Base-by-base conservation (phyloP, 2,113 vertebrate species). In the Heterochromis multidens region DNA sequence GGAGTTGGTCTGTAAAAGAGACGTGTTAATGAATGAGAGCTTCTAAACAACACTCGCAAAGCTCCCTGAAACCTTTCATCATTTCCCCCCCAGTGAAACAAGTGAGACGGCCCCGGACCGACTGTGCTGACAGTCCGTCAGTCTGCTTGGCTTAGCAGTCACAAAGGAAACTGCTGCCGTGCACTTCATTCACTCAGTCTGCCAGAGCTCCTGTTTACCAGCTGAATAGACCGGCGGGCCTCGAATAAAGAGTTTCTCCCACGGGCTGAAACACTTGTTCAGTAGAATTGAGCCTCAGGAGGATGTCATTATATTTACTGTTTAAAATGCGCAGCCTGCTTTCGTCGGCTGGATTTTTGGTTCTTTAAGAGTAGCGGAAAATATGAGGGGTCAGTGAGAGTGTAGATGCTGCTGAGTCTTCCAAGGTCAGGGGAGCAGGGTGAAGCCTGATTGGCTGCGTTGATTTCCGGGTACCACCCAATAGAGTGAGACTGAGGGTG, bases 111-210 rank as follows among this genome's bases (percentile, higher is more conserved):
- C 57, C 82, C 83, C 77, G 58, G 82, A 81, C 82, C 52, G 67
- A 81, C 79, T 35, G 72, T 52, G 81, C 82, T 90, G 86, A 86
- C 79, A 78, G 77, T 79, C 86, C 12, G 77, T 76, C 80, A 80
- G 81, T 84, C 83, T 58, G 74, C 31, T 61, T 27, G 54, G 93
- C 93, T 95, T 93, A 95, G 79, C 74, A 19, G 72, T 56, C 77
- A 94, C 95, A 96, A 95, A 95, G 88, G 52, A 93, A 95, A 91
- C 80, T 86, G 92, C 92, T 90, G 87, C 83, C 29, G 2, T 80
- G 33, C 86, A 81, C 87, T 67, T 85, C 80, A 29, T 91, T 93
- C 40, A 83, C 83, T 89, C 88, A 72, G 74, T 65, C 77, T 74
- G 83, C 63, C 84, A 72, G 54, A 27, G 56, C 88, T 84, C 81